Evolutionary conservation across 2,888 invertebrate genomes (phyloP).

Genomic region (Artemia sinica): DNA sequence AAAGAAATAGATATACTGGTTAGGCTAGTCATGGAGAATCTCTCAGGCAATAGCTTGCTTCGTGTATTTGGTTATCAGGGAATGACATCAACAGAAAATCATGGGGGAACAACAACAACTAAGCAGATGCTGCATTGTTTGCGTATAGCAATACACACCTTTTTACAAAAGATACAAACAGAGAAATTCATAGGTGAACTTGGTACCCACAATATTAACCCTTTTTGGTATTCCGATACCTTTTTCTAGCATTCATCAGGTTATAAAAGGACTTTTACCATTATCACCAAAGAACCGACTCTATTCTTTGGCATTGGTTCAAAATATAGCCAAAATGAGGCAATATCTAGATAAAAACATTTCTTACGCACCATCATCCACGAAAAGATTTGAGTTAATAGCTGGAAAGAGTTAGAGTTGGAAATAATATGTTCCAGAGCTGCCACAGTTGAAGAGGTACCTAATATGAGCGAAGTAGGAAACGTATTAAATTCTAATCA

Average conservation of each 20-base stretch:
- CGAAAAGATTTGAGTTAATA: not conserved
- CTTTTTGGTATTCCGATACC: slow-evolving; percentile 70
- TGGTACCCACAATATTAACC: slow-evolving; percentile 80
- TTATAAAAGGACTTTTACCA: slow-evolving; percentile 41
- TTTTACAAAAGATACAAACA: slow-evolving; percentile 33
- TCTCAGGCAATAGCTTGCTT: slow-evolving; percentile 58
- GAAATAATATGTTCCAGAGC: too few species aligned
- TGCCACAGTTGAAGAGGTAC: too few species aligned
- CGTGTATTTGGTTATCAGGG: slow-evolving; percentile 94
- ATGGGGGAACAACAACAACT: slow-evolving; percentile 86
- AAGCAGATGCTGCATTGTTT: slow-evolving; percentile 73
- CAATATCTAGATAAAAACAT: slow-evolving; percentile 45
- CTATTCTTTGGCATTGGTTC: slow-evolving; percentile 40
- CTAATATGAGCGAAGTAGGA: too few species aligned
- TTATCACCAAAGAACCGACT: slow-evolving; percentile 33
- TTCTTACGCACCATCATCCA: not conserved
- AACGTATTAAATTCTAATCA: too few species aligned
- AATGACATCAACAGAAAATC: slow-evolving; percentile 87
- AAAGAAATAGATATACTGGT: slow-evolving; percentile 66
- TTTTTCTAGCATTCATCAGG: slow-evolving; percentile 60
- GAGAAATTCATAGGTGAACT: slow-evolving; percentile 36
- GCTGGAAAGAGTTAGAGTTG: too few species aligned
- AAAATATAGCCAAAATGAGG: slow-evolving; percentile 49
- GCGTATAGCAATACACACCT: slow-evolving; percentile 49
- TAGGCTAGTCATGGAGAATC: slow-evolving; percentile 40